phyloP scores from a whole-genome alignment of 1,140 invertebrate genomes.

The Caenorhabditis remanei region DNA sequence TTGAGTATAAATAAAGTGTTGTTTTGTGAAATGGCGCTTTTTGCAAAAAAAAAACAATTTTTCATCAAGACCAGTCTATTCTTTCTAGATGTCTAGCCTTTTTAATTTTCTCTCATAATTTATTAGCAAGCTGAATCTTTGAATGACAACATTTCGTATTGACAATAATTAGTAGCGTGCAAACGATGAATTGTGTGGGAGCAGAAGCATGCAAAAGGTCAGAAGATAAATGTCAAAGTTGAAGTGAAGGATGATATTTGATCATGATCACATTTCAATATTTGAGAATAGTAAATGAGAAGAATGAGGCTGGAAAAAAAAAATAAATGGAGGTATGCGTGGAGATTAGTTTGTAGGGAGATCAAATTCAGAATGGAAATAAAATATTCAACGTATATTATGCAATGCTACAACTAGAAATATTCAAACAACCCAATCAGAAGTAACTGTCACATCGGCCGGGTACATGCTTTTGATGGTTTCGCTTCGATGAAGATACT shows the following conservation, averaged over 20 bases:
- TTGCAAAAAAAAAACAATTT: background rate
- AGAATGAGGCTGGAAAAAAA: background rate
- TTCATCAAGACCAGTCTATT: background rate
- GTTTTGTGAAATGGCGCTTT: background rate
- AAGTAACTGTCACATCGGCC: too few species aligned
- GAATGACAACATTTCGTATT: background rate
- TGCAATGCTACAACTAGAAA: too few species aligned
- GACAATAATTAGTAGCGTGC: background rate
- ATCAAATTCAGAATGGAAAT: background rate
- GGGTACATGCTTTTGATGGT: too few species aligned
- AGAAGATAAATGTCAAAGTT: background rate
- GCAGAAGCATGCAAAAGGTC: background rate
- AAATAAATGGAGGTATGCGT: background rate
- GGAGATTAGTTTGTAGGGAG: background rate
- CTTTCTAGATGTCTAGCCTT: background rate
- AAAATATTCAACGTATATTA: background rate
- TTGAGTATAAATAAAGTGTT: conserved; percentile 10
- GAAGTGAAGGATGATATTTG: background rate
- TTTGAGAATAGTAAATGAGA: background rate
- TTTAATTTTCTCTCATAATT: background rate
- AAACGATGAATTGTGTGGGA: background rate
- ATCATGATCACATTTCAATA: background rate
- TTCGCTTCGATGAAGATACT: too few species aligned
- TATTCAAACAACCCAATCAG: too few species aligned
- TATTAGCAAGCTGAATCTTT: background rate